Evolutionary conservation across 2,888 invertebrate genomes (phyloP).

Genomic region (Tenthredo notha): DNA sequence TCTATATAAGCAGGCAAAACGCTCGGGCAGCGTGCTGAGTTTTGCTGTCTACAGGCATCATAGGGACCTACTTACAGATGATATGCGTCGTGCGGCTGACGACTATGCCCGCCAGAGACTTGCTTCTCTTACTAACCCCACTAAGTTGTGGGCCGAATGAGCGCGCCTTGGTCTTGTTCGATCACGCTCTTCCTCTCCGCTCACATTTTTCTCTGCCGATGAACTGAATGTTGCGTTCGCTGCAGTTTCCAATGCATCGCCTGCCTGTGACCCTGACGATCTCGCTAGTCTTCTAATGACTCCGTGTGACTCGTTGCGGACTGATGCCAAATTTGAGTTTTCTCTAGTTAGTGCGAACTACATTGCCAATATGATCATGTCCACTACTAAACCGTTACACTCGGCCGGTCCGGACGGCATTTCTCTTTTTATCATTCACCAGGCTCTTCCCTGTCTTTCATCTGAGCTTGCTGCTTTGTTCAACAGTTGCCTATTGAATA

Average conservation of each 20-base stretch:
- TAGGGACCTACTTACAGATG: background rate
- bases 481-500: background rate
- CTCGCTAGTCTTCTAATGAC: background rate
- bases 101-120: background rate
- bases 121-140: background rate
- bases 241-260: background rate
- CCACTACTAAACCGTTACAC: background rate
- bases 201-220: background rate
- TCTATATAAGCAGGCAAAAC: background rate
- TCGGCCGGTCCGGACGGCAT: background rate
- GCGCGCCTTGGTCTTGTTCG: background rate
- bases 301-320: background rate
- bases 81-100: background rate
- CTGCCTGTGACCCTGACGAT: background rate
- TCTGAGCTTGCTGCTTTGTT: background rate
- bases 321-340: background rate
- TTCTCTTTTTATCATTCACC: background rate
- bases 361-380: background rate
- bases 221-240: background rate
- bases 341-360: background rate
- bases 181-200: background rate
- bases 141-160: background rate
- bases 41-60: background rate
- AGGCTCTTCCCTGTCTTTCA: background rate
- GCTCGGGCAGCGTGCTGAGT: background rate